Evolutionary conservation across 2,797 vertebrate species (phyloP), one percentile per base, ranked within the genome.

Genomic region (Macrochelys suwanniensis): DNA sequence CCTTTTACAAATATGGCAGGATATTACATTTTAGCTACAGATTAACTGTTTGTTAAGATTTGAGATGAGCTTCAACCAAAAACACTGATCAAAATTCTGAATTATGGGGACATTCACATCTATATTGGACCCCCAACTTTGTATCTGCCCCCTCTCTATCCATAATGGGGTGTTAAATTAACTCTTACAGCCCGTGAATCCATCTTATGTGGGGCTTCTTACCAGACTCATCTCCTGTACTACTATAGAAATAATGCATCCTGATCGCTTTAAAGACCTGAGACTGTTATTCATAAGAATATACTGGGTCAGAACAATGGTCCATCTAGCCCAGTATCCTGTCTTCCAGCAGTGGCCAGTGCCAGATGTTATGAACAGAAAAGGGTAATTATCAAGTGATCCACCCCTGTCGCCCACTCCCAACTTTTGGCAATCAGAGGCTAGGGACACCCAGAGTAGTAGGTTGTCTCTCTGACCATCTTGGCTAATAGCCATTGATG

Each of bases 261-360:
- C 89, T 61, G 53, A 83, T 92, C 71, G 86, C 51, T 82, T 87
- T 88, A 68, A 81, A 68, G 6, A 56, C 19, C 68, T 12, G 19
- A 85, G 26, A 12, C 76, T 87, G 90, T 93, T 94, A 42, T 88
- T 95, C 76, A 80, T 91, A 82, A 74, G 47, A 84, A 95, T 37
- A 86, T 91, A 89, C 16, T 17, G 61, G 8, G 61, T 65, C 31
- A 65, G 57, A 59, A 2, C 57, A 59, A 7, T 65, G 59, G 31
- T 16, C 15, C 31, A 16, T 17, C 28, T 33, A 65, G 61, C 28
- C 33, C 31, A 65, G 13, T 65, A 65, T 65, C 16, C 7, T 59
- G 61, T n/a, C 61, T n/a, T 65, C 33, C 61, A n/a, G 33, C 15
- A 65, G 31, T 33, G 16, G 28, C 31, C 7, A n/a, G 16, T 9